phyloP scores from a whole-genome alignment of 2,797 vertebrate species.

The Tympanoctomys barrerae region DNA sequence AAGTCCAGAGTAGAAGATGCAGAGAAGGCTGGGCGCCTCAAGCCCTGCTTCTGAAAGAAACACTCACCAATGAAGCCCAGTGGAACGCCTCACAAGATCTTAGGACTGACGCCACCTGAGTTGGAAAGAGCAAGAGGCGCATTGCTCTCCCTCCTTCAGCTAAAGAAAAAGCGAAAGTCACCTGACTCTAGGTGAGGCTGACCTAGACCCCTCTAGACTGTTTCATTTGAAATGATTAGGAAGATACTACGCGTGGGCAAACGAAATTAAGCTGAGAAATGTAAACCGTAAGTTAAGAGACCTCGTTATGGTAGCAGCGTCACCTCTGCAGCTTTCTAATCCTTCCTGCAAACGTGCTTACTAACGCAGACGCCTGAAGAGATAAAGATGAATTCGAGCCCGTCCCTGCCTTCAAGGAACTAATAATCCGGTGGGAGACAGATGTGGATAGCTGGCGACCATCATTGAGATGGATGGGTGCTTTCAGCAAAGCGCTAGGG shows the following conservation, averaged over 20 bases:
- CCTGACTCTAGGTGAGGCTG: slow-evolving; percentile 42
- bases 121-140: slow-evolving; percentile 48
- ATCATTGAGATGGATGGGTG: slow-evolving; percentile 59
- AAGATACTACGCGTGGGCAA: slow-evolving; percentile 42
- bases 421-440: slow-evolving; percentile 74
- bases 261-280: slow-evolving; percentile 72
- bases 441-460: slow-evolving; percentile 38
- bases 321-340: slow-evolving; percentile 59
- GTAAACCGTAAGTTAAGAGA: slow-evolving; percentile 62
- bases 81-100: slow-evolving; percentile 68
- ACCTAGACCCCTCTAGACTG: slow-evolving; percentile 64
- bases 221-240: slow-evolving; percentile 71
- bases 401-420: slow-evolving; percentile 72
- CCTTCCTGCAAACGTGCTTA: slow-evolving; percentile 73
- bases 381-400: slow-evolving; percentile 69
- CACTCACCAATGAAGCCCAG: slow-evolving; percentile 73
- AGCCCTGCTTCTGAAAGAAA: slow-evolving; percentile 58
- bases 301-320: slow-evolving; percentile 23
- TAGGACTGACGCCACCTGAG: slow-evolving; percentile 53
- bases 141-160: slow-evolving; percentile 22
- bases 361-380: not conserved
- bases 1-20: slow-evolving; percentile 35
- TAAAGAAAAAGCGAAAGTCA: slow-evolving; percentile 54
- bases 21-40: slow-evolving; percentile 1
- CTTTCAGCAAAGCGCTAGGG: slow-evolving; percentile 57